These are phyloP conservation scores for Contarinia nasturtii DNA, from an alignment of 1,140 invertebrate genomes.

Conservation along the genomic window DNA sequence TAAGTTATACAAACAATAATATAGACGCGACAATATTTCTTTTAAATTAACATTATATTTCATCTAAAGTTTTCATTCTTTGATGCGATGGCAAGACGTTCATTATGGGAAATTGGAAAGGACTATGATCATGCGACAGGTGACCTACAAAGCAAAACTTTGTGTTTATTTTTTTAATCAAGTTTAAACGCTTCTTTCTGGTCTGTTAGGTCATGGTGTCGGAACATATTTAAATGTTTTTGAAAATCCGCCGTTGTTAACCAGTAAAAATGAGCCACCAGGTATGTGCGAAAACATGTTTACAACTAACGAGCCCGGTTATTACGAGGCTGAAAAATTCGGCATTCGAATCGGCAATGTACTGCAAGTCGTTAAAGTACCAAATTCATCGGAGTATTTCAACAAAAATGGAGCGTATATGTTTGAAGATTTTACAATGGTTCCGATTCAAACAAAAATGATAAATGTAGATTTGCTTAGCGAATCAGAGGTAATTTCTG, in stretches of 20 bases:
- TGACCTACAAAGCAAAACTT: too few species aligned
- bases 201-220: conserved; percentile 94
- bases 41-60: neutral
- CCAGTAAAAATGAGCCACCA: conserved; percentile 36
- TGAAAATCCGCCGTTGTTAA: conserved; percentile 67
- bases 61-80: neutral
- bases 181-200: too few species aligned
- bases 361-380: conserved; percentile 34
- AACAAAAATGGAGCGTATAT: conserved; percentile 53
- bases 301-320: conserved; percentile 70
- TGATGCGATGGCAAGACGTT: conserved; percentile 29
- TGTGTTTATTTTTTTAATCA: too few species aligned
- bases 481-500: conserved; percentile 48
- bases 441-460: conserved; percentile 75
- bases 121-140: conserved; percentile 90
- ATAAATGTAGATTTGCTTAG: conserved; percentile 55
- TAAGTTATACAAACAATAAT: too few species aligned
- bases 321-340: conserved; percentile 59
- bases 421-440: conserved; percentile 77
- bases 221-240: conserved; percentile 88
- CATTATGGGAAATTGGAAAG: conserved; percentile 72
- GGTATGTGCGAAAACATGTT: conserved; percentile 72
- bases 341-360: conserved; percentile 84
- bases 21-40: too few species aligned
- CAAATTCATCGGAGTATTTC: conserved; percentile 45